A percentile compares a stretch with the other conserved stretches of the same genome.
Evolutionary conservation across 2,888 invertebrate genomes (phyloP).

Genomic region (Acanthoscelides obtectus): DNA sequence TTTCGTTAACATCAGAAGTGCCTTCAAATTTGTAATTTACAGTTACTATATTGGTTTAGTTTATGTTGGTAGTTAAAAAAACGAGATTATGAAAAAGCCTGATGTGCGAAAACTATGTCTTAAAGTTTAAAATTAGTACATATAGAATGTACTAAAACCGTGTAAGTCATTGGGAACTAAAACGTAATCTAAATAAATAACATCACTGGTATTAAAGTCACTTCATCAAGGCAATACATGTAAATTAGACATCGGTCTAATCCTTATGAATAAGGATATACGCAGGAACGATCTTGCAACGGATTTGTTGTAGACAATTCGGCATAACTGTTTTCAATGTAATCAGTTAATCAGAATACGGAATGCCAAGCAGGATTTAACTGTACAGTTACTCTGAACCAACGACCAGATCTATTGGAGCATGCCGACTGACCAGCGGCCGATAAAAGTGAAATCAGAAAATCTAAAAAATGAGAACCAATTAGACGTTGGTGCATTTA

Average conservation of each 20-base stretch:
- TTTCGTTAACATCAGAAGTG: no score
- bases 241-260: neutral
- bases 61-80: no score
- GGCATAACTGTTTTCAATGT: neutral
- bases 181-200: neutral
- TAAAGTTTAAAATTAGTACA: no score
- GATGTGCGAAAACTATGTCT: no score
- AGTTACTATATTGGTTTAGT: no score
- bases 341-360: neutral
- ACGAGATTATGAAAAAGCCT: no score
- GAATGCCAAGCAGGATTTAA: neutral
- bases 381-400: neutral
- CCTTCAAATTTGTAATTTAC: no score
- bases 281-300: neutral
- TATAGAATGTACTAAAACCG: no score
- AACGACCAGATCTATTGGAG: neutral
- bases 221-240: neutral
- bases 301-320: neutral
- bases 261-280: neutral
- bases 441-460: neutral
- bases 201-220: neutral
- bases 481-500: neutral
- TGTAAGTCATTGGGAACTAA: no score
- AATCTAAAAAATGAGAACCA: neutral
- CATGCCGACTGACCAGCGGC: neutral